These are phyloP conservation scores for Amaurobius ferox DNA, from an alignment of 2,888 invertebrate genomes.

Conservation along the genomic window DNA sequence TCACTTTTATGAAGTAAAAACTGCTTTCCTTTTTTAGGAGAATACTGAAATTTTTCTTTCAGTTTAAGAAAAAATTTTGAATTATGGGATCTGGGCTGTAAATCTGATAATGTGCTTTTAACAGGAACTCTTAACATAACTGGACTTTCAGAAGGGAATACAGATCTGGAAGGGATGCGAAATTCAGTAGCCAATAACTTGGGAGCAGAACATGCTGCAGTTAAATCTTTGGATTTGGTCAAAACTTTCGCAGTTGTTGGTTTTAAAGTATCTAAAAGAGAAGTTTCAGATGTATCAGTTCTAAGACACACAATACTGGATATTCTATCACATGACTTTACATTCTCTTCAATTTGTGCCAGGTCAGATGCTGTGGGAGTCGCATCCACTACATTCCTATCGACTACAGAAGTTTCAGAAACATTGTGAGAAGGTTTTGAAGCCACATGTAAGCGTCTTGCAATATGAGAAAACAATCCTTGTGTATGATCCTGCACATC, in stretches of 20 bases:
- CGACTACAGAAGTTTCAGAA: no score
- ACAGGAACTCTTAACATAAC: constrained; percentile 41
- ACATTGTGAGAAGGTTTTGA: neutral
- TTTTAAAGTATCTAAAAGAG: constrained; percentile 30
- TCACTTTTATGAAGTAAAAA: no score
- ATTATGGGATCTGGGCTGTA: neutral
- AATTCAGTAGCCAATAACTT: neutral
- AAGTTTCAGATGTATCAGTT: neutral
- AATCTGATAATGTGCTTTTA: constrained; percentile 35
- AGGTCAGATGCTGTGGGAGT: no score
- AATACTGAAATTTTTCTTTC: constrained; percentile 34
- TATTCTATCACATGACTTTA: neutral
- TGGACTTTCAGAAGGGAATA: constrained; percentile 47
- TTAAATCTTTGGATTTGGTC: no score
- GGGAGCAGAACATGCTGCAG: no score
- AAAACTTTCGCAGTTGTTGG: neutral
- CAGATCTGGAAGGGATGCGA: constrained; percentile 31
- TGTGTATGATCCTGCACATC: constrained; percentile 37
- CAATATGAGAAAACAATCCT: constrained; percentile 58
- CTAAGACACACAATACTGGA: constrained; percentile 13
- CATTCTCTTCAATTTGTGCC: neutral
- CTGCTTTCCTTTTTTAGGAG: neutral
- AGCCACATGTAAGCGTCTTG: no score
- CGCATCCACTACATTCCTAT: no score
- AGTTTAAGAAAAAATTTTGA: constrained; percentile 15